phyloP scores from a whole-genome alignment of 1,140 invertebrate genomes.

The Zaprionus nigranus region DNA sequence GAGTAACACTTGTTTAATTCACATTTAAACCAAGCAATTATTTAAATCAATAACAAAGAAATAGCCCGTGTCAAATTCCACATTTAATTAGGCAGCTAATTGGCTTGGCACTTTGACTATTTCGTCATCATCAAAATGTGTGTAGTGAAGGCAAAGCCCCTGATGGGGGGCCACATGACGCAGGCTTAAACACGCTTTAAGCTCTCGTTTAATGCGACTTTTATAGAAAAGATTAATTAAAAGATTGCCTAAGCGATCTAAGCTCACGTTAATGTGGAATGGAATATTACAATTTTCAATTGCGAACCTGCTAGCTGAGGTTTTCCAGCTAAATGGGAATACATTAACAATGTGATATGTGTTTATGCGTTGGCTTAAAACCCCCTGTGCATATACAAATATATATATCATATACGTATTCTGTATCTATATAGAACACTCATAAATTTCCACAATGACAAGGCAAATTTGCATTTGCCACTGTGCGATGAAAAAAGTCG shows the following conservation, averaged over 20 bases:
- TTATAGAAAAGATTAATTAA: slow-evolving; percentile 5
- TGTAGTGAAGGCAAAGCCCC: slow-evolving; percentile 3
- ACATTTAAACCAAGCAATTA: not conserved
- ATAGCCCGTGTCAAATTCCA: not conserved
- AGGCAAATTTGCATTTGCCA: not conserved
- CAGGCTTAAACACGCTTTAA: not conserved
- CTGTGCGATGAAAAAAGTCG: slow-evolving; percentile 1
- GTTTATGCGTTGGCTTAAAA: not conserved
- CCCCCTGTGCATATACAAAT: not conserved
- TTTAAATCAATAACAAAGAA: not conserved
- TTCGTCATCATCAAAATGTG: not conserved
- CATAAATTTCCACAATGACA: slow-evolving; percentile 4
- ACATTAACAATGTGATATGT: not conserved
- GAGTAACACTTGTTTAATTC: not conserved
- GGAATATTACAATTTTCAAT: slow-evolving; percentile 3
- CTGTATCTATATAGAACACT: not conserved
- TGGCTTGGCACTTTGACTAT: not conserved
- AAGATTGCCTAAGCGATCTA: slow-evolving; percentile 1
- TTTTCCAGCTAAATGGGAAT: not conserved
- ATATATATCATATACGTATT: not conserved
- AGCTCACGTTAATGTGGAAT: not conserved
- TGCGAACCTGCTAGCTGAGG: not conserved
- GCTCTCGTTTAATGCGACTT: not conserved
- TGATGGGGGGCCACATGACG: not conserved
- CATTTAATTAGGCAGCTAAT: slow-evolving; percentile 3